Conservation (phyloP, 53 echinoderm and acorn worm species). For the Holothuria scabra region DNA sequence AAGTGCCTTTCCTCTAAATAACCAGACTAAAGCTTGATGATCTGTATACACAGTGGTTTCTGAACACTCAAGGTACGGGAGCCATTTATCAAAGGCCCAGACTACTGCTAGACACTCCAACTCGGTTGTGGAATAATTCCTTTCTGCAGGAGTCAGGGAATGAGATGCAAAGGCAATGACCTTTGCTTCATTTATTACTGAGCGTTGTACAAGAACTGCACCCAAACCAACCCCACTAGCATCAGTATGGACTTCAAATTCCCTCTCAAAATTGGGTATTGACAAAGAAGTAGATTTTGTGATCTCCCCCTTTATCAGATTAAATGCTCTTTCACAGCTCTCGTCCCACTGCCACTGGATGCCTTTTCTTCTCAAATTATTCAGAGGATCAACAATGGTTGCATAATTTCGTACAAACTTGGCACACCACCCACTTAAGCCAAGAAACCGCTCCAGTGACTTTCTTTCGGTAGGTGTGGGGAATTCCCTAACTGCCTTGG, state of each 20-base stretch:
- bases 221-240: too few relatives aligned
- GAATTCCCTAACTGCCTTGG: not conserved
- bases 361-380: too few relatives aligned
- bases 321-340: constrained; percentile 19
- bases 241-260: too few relatives aligned
- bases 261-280: too few relatives aligned
- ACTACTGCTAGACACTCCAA: constrained; percentile 62
- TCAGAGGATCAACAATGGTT: too few relatives aligned
- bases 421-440: constrained; percentile 33
- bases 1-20: not conserved
- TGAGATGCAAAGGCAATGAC: constrained; percentile 63
- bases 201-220: too few relatives aligned
- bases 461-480: not conserved
- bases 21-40: constrained; percentile 40
- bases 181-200: not conserved
- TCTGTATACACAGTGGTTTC: too few relatives aligned
- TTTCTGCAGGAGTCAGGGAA: constrained; percentile 46
- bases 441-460: constrained; percentile 35
- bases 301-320: not conserved
- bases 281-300: too few relatives aligned
- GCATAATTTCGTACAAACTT: constrained; percentile 34
- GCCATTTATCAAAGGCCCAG: constrained; percentile 60
- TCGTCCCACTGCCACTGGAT: constrained; percentile 25
- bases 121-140: constrained; percentile 64
- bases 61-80: constrained; percentile 19